Base-by-base conservation (phyloP, 2,888 invertebrate genomes). In the Hydriomena furcata region DNA sequence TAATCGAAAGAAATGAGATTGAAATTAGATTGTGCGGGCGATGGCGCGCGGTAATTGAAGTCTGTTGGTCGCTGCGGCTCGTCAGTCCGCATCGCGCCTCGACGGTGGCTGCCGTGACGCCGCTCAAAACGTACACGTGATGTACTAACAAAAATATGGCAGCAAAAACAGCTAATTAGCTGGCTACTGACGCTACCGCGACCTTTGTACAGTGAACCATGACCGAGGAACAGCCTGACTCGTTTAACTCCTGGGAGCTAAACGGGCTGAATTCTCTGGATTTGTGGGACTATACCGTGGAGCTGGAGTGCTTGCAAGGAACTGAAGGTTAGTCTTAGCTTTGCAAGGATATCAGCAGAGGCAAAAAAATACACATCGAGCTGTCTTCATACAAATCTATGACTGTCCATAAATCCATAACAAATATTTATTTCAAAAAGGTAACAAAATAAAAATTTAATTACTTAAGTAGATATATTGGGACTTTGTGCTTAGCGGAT, bases 241-340 rank as follows among this genome's bases (percentile, higher is more conserved):
- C 87, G 51, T 72, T 89, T 61, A 90, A 85, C 74, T 88, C 90
- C 7, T 91, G 91, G 91, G 91, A 91, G 76, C 73, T 88, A 66
- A 91, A 87, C 73, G 91, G 92, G 54, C 82, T 94, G 63, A 94
- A 93, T 73, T 95, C 95, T 41, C 82, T 96, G 80, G 96, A 96
- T 78, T 93, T 93, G 70, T 96, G 96, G 96, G 96, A 96, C 91
- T 96, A 96, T 78, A 94, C 95, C 36, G 94, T 96, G 66, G 96
- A 96, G 79, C 85, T 96, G 83, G 95, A 95, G 78, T 95, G 95
- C 79, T 90, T 95, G 66, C 92, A 94, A 78, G 95, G 94, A 68
- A 93, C 93, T 59, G 93, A 95, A 94, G 95, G 95, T 95, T 82
- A 82, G 87, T 82, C 24, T 21, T 11, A 2, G 32, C 20, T n/a